Percentiles rank a stretch among this genome's conserved stretches.
phyloP scores from a whole-genome alignment of 2,888 invertebrate genomes.

The Luffia ferchaultella region DNA sequence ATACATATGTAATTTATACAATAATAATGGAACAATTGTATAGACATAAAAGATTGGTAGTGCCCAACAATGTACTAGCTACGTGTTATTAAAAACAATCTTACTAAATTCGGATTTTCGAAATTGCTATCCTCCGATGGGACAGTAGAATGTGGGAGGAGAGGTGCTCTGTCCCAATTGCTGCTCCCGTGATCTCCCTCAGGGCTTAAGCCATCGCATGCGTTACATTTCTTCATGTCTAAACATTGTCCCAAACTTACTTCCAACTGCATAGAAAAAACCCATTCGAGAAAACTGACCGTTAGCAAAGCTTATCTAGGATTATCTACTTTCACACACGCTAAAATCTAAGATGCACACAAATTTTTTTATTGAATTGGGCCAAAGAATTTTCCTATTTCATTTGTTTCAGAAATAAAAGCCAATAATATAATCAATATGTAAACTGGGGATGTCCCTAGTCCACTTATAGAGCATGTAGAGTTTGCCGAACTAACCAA shows the following conservation, averaged over 20 bases:
- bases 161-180: conserved; percentile 40
- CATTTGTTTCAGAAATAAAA: no score
- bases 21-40: background rate
- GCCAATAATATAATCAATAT: no score
- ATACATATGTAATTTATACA: background rate
- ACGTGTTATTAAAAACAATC: conserved; percentile 16
- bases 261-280: conserved; percentile 17
- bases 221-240: conserved; percentile 57
- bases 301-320: background rate
- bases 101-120: conserved; percentile 47
- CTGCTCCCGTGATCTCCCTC: conserved; percentile 28
- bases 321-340: background rate
- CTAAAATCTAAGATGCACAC: background rate
- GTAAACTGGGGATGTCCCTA: no score
- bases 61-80: background rate
- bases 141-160: conserved; percentile 13
- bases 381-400: no score
- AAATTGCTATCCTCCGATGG: conserved; percentile 12
- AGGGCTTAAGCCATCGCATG: conserved; percentile 39
- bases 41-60: background rate
- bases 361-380: background rate
- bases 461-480: no score
- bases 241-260: conserved; percentile 58
- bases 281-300: conserved; percentile 1
- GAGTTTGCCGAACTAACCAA: no score